These are phyloP conservation scores for Paracentrotus lividus DNA, from an alignment of 53 echinoderm and acorn worm species.

Conservation along the genomic window DNA sequence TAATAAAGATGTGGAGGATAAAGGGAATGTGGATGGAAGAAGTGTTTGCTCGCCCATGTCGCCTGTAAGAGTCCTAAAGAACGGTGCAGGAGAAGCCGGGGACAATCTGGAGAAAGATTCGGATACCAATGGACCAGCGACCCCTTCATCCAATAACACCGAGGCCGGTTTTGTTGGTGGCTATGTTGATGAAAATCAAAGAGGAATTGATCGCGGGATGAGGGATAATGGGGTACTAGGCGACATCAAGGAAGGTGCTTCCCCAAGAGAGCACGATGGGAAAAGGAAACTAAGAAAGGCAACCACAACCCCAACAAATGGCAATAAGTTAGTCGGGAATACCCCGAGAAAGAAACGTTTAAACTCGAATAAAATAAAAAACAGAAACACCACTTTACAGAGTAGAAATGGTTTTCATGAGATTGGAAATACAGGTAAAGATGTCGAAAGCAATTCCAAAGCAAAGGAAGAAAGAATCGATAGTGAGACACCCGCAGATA, in stretches of 20 bases:
- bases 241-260: neutral
- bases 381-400: neutral
- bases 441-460: neutral
- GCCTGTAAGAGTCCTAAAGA: no score
- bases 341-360: neutral
- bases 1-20: neutral
- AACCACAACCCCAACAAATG: neutral
- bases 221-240: neutral
- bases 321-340: neutral
- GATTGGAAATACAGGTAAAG: neutral
- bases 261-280: neutral
- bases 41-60: no score
- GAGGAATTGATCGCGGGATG: neutral
- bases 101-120: neutral
- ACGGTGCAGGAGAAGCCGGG: neutral
- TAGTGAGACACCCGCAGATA: neutral
- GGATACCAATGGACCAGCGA: no score
- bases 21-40: neutral
- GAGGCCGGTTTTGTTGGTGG: neutral
- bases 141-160: neutral
- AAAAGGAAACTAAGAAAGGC: neutral
- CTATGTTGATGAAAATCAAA: neutral
- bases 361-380: neutral
- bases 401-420: slow-evolving; percentile 15
- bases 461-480: neutral